These are phyloP conservation scores for Stomatorhinus ivindoensis DNA, from an alignment of 2,113 vertebrate species.

Conservation along the genomic window DNA sequence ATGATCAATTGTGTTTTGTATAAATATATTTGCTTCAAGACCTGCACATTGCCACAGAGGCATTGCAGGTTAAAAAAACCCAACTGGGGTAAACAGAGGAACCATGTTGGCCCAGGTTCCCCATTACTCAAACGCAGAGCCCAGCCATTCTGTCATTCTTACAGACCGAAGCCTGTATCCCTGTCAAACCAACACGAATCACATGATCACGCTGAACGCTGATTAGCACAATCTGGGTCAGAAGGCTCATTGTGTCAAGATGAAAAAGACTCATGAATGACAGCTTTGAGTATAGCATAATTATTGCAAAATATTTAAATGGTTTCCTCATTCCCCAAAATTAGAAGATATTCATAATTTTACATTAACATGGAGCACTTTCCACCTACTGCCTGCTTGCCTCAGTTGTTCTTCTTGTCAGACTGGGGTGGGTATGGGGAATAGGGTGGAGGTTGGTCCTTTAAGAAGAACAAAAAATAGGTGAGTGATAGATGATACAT, in stretches of 20 bases:
- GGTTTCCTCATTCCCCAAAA: neutral
- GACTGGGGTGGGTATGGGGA: conserved; percentile 46
- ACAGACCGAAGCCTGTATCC: neutral
- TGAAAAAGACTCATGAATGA: neutral
- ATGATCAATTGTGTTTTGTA: conserved; percentile 16
- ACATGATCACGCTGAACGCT: neutral
- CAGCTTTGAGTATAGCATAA: neutral
- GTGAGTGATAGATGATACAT: neutral
- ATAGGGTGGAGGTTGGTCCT: conserved; percentile 73
- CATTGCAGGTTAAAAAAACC: neutral
- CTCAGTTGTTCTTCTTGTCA: conserved; percentile 72
- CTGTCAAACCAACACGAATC: neutral
- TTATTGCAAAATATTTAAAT: neutral
- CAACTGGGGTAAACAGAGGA: neutral
- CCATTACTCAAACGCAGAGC: neutral
- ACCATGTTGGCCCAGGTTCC: neutral
- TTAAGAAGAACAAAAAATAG: conserved; percentile 18
- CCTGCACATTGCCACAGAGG: neutral
- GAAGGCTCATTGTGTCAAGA: neutral
- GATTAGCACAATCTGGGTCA: neutral
- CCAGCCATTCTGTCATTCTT: neutral
- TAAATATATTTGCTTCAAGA: neutral
- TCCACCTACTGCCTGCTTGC: conserved; percentile 12
- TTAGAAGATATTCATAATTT: neutral
- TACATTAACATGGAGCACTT: neutral